Evolutionary conservation across 2,113 vertebrate genomes (phyloP), one percentile per base, ranked within the genome.

Genomic region (Numenius arquata): DNA sequence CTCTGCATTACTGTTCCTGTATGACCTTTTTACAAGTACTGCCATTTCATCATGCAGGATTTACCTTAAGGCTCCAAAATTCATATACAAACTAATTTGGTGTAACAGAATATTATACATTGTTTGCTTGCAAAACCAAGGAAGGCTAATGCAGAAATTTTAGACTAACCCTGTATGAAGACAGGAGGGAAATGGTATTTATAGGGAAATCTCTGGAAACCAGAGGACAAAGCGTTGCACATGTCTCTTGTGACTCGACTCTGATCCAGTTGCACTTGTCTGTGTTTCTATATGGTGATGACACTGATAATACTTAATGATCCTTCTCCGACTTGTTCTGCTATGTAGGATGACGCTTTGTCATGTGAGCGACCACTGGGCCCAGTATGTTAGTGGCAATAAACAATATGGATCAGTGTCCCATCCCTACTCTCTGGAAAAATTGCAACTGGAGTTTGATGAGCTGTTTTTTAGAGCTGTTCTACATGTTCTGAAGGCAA

Each of bases 291-390:
- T 73, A 5, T 22, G 41, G 23, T 71, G 73, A 18, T 81, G 80
- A 73, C 16, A 5, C 47, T 48, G 47, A 48, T 48, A 23, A 23
- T 65, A 15, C 25, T 61, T 63, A 58, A 50, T 38, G 19, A 15
- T 62, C 32, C 27, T 36, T n/a, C 29, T 68, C 34, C 5, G 5
- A 8, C 30, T 67, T 72, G 12, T 50, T 71, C 10, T 70, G 6
- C 76, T 29, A 0, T 61, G 16, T 72, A 99, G 99, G 96, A 99
- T 99, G 98, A 99, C 99, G 1, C 97, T 99, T 81, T 99, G 99
- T 74, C 99, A 99, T 38, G 98, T 99, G 92, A 99, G 99, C 92
- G 99, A 99, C 95, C 99, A 99, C 88, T 99, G 99, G 99, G 98
- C 99, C 34, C 99, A 99, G 63, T 99, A 99, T 15, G 92, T 98